Conservation (phyloP, 2,113 vertebrate species). For the Eretmochelys imbricata region DNA sequence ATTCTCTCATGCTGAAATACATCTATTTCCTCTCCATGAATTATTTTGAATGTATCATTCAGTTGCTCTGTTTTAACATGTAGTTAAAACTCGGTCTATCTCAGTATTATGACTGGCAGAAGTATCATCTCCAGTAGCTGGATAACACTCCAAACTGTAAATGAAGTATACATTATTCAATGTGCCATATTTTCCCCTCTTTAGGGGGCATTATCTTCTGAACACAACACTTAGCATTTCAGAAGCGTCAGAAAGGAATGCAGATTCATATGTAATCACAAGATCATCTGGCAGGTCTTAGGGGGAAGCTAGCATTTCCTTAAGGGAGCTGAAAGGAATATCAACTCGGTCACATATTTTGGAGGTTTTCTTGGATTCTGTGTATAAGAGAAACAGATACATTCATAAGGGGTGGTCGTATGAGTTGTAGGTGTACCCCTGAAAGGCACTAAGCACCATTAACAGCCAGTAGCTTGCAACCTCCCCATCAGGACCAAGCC, state of each 20-base stretch:
- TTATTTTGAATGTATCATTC: constrained; percentile 79
- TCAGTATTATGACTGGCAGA: constrained; percentile 70
- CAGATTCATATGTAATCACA: constrained; percentile 53
- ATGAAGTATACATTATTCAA: constrained; percentile 78
- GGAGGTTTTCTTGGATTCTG: constrained; percentile 8
- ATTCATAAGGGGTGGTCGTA: constrained; percentile 36
- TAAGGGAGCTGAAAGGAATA: constrained; percentile 42
- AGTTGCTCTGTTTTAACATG: constrained; percentile 77
- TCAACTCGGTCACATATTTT: constrained; percentile 19
- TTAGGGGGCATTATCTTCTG: constrained; percentile 52
- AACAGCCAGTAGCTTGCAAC: constrained; percentile 27
- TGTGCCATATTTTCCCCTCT: constrained; percentile 58
- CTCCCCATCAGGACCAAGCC: constrained; percentile 15
- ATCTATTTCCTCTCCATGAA: constrained; percentile 81
- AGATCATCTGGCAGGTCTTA: constrained; percentile 46
- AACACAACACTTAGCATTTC: constrained; percentile 66
- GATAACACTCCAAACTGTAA: constrained; percentile 69
- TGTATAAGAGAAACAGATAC: constrained; percentile 46
- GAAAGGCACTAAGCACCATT: constrained; percentile 45
- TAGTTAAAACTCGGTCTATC: constrained; percentile 72
- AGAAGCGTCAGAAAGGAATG: constrained; percentile 68
- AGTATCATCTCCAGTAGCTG: constrained; percentile 66
- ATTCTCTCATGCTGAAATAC: constrained; percentile 82
- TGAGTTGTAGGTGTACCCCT: constrained; percentile 30
- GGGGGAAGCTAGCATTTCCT: constrained; percentile 35